These are phyloP conservation scores for Alloscopus bannaensis DNA, from an alignment of 2,888 invertebrate genomes.

Conservation along the genomic window DNA sequence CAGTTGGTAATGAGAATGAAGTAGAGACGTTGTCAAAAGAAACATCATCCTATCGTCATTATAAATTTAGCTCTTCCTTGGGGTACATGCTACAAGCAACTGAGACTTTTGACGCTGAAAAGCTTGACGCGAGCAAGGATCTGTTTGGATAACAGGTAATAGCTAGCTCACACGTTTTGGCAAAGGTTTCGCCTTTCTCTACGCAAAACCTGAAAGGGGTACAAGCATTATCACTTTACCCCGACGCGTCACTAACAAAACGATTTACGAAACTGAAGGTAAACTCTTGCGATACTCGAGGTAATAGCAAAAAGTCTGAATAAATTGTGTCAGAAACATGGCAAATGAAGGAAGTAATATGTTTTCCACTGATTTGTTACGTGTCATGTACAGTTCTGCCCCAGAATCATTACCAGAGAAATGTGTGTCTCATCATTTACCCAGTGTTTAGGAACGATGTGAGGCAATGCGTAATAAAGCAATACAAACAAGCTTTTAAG, in stretches of 20 bases:
- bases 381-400: neutral
- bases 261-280: too few relatives aligned
- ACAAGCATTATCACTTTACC: too few relatives aligned
- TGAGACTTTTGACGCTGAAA: conserved; percentile 15
- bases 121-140: neutral
- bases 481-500: conserved; percentile 26
- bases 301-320: neutral
- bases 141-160: too few relatives aligned
- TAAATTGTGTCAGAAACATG: conserved; percentile 27
- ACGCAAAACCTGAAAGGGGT: conserved; percentile 7
- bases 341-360: conserved; percentile 8
- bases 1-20: conserved; percentile 27
- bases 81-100: neutral
- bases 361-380: neutral
- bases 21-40: conserved; percentile 34
- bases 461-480: conserved; percentile 25
- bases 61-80: neutral
- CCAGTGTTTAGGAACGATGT: conserved; percentile 12
- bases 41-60: neutral
- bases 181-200: too few relatives aligned
- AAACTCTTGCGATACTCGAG: neutral
- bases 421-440: conserved; percentile 4
- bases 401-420: neutral
- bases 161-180: too few relatives aligned
- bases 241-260: too few relatives aligned